Base-by-base conservation (phyloP, 2,888 invertebrate genomes). In the Gryllus longicercus region DNA sequence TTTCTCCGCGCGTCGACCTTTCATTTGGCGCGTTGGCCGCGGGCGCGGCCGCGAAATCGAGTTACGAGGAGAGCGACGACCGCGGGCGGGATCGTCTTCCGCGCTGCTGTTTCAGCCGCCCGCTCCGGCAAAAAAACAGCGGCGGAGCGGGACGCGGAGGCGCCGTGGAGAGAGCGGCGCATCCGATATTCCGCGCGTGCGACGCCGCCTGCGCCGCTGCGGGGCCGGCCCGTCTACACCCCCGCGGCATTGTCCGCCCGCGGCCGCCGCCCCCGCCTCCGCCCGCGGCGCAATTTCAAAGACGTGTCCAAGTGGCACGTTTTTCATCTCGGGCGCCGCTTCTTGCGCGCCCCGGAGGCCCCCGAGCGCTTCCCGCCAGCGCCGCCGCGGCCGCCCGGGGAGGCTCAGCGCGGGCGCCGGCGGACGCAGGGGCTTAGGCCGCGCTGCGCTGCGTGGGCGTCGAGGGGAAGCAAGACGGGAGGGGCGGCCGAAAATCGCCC, bases 291-390 rank as follows among this genome's bases (percentile, higher is more conserved):
- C 63, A 63, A 63, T 63, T 63, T 63, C 63, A 63, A 63, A 63
- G 63, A 63, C 63, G 63, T 63, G 63, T 63, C 63, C 16, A 63
- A 63, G 63, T 63, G 63, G 63, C 63, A 63, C 63, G 63, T 63
- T 18, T 63, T 63, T 63, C 63, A 63, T 63, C 63, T 63, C 63
- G 63, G 10, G 63, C 63, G 14, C n/a, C 63, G 14, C 63, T 63
- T n/a, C n/a, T n/a, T n/a, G 14, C 63, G 63, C 63, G 63, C 12
- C 16, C 0, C 63, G 63, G n/a, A 63, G 63, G 63, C 63, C 16
- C 63, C n/a, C 63, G 63, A 14, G 63, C 63, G 63, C 12, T 16
- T 14, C 63, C 63, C 63, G 63, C 16, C 1, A 21, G 21, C n/a
- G n/a, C 63, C 14, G 63, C 4, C 3, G 10, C 63, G 16, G 2